Percentiles rank a stretch among this genome's conserved stretches.
phyloP scores from a whole-genome alignment of 53 echinoderm and acorn worm genomes.

The Henricia sp. region DNA sequence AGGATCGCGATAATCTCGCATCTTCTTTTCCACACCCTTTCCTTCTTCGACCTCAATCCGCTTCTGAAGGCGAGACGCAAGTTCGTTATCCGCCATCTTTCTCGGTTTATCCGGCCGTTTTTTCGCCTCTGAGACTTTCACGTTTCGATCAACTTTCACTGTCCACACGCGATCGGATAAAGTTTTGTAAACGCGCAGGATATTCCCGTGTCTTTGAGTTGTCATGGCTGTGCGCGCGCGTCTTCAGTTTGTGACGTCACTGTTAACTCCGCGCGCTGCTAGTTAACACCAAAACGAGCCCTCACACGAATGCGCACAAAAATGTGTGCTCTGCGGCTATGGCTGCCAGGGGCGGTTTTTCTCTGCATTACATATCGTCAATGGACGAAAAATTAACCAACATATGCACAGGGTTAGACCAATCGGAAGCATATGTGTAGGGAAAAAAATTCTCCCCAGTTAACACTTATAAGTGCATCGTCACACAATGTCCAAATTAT shows the following conservation, averaged over 20 bases:
- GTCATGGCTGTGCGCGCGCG: neutral
- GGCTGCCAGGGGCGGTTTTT: no score
- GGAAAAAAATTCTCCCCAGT: no score
- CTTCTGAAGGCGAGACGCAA: conserved; percentile 51
- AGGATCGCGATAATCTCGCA: conserved; percentile 69
- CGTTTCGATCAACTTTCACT: neutral
- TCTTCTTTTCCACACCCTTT: conserved; percentile 53
- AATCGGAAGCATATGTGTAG: no score
- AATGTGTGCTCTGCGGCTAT: no score
- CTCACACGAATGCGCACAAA: neutral
- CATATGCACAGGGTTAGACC: no score
- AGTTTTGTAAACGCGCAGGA: no score
- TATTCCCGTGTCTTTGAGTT: no score
- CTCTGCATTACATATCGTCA: no score
- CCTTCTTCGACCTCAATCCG: conserved; percentile 65
- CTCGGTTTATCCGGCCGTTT: neutral
- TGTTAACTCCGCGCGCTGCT: neutral
- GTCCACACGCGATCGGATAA: no score
- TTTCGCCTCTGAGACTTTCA: neutral
- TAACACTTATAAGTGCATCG: no score
- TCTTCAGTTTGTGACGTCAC: conserved; percentile 10
- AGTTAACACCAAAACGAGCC: neutral
- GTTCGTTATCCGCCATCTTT: conserved; percentile 68
- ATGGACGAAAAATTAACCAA: no score
- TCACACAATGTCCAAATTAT: no score